Conservation (phyloP, 2,888 invertebrate species). For the Caenorhabditis sp. region DNA sequence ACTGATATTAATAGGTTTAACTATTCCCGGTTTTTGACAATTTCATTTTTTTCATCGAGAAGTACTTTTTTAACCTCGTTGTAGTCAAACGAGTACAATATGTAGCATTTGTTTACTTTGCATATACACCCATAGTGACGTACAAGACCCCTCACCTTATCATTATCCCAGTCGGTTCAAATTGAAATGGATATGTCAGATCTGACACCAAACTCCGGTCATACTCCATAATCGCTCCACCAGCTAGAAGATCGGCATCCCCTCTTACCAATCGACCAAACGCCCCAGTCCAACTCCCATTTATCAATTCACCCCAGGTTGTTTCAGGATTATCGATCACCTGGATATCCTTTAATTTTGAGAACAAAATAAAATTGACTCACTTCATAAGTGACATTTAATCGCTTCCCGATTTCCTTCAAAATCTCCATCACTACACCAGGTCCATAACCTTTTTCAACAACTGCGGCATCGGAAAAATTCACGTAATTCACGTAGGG, state of each 20-base stretch:
- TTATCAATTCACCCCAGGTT: slow-evolving; percentile 51
- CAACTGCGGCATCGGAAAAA: slow-evolving; percentile 50
- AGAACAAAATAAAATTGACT: not conserved
- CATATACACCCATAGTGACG: too few species aligned
- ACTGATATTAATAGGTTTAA: too few species aligned
- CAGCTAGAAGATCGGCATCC: slow-evolving; percentile 64
- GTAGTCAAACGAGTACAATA: too few species aligned
- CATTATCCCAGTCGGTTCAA: slow-evolving; percentile 59
- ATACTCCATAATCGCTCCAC: slow-evolving; percentile 66
- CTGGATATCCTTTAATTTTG: slow-evolving; percentile 13
- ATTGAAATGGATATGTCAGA: slow-evolving; percentile 70
- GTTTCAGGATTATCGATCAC: slow-evolving; percentile 29
- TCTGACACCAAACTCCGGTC: slow-evolving; percentile 55
- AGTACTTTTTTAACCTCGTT: too few species aligned
- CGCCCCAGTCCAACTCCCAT: slow-evolving; percentile 64
- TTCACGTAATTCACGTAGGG: slow-evolving; percentile 68
- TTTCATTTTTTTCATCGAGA: too few species aligned
- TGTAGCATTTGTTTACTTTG: too few species aligned
- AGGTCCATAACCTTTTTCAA: slow-evolving; percentile 62
- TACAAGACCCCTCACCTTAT: slow-evolving; percentile 32
- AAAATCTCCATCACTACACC: slow-evolving; percentile 68
- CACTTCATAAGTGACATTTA: slow-evolving; percentile 63
- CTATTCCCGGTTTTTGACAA: too few species aligned
- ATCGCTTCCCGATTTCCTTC: slow-evolving; percentile 53
- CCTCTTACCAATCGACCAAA: slow-evolving; percentile 54